Base-by-base conservation (phyloP, 2,797 vertebrate species). In the Epinephelus malabaricus region DNA sequence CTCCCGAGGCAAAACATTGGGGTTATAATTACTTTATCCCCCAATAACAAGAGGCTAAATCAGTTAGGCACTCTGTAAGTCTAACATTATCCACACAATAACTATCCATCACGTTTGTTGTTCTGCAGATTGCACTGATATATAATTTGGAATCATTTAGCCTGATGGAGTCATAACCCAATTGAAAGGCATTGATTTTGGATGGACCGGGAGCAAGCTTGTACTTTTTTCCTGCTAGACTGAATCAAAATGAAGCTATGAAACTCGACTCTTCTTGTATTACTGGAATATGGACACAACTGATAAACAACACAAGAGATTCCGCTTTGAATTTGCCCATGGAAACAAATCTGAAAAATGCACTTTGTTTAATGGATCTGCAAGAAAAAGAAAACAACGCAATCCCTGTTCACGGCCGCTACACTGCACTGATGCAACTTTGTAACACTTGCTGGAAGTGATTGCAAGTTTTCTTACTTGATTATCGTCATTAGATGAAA, bases 171-270 rank as follows among this genome's bases (percentile, higher is more conserved):
- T 85, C 76, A 69, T 94, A 93, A 95, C 88, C 79, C 67, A 91
- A 94, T 94, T 88, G 81, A 78, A 89, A 59, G 60, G 51, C 59
- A 93, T 92, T 82, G 86, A 93, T 95, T 92, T 85, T 74, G 62
- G 75, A 91, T 49, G 40, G 60, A 81, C 53, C 5, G 17, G 59
- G 51, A 77, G 45, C 2, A n/a, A 58, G 54, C 54, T 47, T 79
- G 71, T 50, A 21, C 66, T 62, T 66, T 78, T 79, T 80, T 81
- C 70, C 59, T 54, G 66, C 61, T 61, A 60, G 78, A 80, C 58
- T 5, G 55, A 76, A 81, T 88, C 43, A 84, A 86, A 92, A 79
- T 64, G 14, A 82, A 76, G 60, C 74, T 53, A 46, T 75, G 80
- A 91, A 87, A 90, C 63, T 27, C 19, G 81, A 87, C 10, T 73